Conservation (phyloP, 2,888 invertebrate species). For the Tenodera sinensis region DNA sequence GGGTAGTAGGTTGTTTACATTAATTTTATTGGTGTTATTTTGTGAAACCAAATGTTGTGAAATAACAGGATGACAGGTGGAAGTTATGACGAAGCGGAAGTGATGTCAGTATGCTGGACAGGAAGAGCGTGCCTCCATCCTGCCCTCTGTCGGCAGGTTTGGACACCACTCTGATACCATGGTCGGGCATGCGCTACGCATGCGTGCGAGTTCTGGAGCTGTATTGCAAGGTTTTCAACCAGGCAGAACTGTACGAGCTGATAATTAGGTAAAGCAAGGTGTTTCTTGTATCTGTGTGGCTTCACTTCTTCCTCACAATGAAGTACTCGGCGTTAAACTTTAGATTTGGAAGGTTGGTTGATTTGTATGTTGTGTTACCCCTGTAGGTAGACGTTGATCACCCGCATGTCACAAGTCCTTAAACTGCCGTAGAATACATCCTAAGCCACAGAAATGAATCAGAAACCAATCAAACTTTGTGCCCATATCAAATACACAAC, state of each 20-base stretch:
- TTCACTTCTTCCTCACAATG: not conserved
- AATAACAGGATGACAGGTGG: slow-evolving; percentile 19
- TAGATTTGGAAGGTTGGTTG: not conserved
- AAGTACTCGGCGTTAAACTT: not conserved
- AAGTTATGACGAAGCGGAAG: slow-evolving; percentile 22
- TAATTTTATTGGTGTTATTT: too few species aligned
- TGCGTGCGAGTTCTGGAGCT: slow-evolving; percentile 79
- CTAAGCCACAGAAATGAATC: too few species aligned
- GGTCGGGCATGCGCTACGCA: slow-evolving; percentile 81
- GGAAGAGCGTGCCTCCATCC: slow-evolving; percentile 34
- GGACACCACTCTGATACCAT: slow-evolving; percentile 57
- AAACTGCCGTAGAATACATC: too few species aligned
- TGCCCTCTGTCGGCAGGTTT: slow-evolving; percentile 49
- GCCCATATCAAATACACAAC: too few species aligned
- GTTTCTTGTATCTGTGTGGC: not conserved
- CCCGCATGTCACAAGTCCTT: too few species aligned
- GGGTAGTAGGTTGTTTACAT: too few species aligned
- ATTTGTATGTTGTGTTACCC: not conserved
- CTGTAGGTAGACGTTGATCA: too few species aligned
- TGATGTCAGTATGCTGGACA: slow-evolving; percentile 27
- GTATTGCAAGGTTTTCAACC: slow-evolving; percentile 84
- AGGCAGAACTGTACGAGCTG: slow-evolving; percentile 72
- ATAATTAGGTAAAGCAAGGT: slow-evolving; percentile 70
- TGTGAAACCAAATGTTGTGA: not conserved
- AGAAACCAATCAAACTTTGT: too few species aligned